Evolutionary conservation across 2,888 invertebrate genomes (phyloP).

Genomic region (Meiosimyza decipiens): DNA sequence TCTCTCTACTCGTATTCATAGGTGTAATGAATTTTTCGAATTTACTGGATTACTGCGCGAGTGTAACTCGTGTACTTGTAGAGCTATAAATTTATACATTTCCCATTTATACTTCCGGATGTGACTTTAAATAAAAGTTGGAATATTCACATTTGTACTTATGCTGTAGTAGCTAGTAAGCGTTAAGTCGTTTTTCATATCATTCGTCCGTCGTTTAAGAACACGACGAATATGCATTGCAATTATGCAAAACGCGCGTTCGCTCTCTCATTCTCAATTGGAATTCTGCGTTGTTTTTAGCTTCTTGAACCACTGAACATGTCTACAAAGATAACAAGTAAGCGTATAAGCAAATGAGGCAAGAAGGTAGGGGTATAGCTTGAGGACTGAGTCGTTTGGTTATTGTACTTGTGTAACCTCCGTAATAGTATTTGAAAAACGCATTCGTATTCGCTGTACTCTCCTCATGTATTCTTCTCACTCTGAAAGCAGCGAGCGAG

Average conservation of each 20-base stretch:
- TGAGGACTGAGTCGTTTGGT: no score
- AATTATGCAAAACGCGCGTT: neutral
- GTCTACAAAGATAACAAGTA: constrained; percentile 8
- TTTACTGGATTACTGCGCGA: no score
- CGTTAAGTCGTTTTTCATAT: neutral
- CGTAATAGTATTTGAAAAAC: constrained; percentile 1
- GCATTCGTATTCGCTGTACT: constrained; percentile 25
- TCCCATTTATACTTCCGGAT: constrained; percentile 2
- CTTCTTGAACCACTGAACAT: constrained; percentile 19
- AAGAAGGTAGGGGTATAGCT: no score
- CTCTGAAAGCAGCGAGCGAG: constrained; percentile 19
- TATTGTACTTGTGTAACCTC: neutral
- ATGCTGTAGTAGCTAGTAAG: neutral
- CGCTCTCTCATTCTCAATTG: constrained; percentile 8
- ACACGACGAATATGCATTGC: neutral
- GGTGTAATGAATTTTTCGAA: no score
- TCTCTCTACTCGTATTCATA: no score
- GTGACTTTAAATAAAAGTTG: neutral
- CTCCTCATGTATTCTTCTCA: constrained; percentile 9
- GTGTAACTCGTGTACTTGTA: no score
- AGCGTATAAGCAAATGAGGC: neutral
- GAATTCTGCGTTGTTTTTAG: constrained; percentile 11
- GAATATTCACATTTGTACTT: neutral
- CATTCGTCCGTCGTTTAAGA: neutral
- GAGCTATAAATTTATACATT: neutral